These are phyloP conservation scores for Ginglymostoma cirratum DNA, from an alignment of 2,113 vertebrate genomes.

Conservation along the genomic window DNA sequence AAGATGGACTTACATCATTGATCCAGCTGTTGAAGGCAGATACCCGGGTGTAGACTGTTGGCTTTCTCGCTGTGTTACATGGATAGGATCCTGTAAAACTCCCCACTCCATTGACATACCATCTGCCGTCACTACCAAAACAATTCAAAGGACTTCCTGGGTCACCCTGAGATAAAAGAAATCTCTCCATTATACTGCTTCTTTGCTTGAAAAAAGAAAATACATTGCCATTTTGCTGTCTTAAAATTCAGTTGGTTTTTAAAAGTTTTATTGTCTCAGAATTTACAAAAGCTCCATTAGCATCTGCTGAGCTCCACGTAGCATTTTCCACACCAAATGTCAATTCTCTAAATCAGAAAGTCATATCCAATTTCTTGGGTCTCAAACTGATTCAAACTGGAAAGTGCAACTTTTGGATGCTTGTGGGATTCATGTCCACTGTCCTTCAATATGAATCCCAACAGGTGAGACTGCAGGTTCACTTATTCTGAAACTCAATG, in stretches of 20 bases:
- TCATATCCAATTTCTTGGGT: not conserved
- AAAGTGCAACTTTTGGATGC: not conserved
- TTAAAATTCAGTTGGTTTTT: not conserved
- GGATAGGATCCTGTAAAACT: not conserved
- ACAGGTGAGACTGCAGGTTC: not conserved
- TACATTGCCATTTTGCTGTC: not conserved
- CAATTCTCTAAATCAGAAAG: not conserved
- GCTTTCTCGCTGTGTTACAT: slow-evolving; percentile 14
- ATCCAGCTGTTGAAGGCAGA: slow-evolving; percentile 38
- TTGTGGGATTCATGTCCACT: not conserved
- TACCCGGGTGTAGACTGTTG: slow-evolving; percentile 27
- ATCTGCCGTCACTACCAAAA: slow-evolving; percentile 17
- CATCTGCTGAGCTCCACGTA: not conserved
- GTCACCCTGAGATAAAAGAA: slow-evolving; percentile 35
- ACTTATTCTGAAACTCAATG: not conserved
- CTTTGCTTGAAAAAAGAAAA: not conserved
- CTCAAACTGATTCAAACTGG: not conserved
- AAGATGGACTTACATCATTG: slow-evolving; percentile 32
- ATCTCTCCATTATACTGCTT: not conserved
- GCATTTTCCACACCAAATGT: not conserved
- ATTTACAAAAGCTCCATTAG: not conserved
- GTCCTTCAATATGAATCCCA: not conserved
- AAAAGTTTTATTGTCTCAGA: not conserved
- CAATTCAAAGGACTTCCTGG: slow-evolving; percentile 37
- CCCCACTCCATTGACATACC: slow-evolving; percentile 22